These are phyloP conservation scores for Drosophila leonis DNA, from an alignment of 2,888 invertebrate species.

Conservation along the genomic window DNA sequence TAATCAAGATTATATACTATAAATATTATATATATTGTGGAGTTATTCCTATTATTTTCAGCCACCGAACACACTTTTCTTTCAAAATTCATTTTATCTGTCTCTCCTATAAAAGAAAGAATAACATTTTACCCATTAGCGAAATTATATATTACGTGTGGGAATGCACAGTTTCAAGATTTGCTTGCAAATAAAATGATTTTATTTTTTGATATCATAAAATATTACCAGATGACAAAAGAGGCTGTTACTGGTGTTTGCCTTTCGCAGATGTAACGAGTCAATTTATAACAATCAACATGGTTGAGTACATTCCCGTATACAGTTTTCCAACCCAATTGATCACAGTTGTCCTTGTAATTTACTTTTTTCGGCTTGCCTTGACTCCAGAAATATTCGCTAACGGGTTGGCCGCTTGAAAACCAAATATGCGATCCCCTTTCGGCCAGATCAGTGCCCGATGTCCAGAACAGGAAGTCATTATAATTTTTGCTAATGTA, in stretches of 20 bases:
- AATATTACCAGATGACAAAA: background rate
- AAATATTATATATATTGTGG: too few relatives aligned
- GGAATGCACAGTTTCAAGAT: too few relatives aligned
- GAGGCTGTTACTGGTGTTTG: background rate
- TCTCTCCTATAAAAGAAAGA: too few relatives aligned
- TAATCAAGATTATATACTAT: too few relatives aligned
- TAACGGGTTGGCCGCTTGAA: constrained; percentile 2
- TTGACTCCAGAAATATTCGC: background rate
- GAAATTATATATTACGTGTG: too few relatives aligned
- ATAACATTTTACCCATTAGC: too few relatives aligned
- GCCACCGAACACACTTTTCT: too few relatives aligned
- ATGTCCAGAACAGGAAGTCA: constrained; percentile 18
- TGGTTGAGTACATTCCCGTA: background rate
- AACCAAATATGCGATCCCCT: constrained; percentile 15
- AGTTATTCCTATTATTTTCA: too few relatives aligned
- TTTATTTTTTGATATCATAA: background rate
- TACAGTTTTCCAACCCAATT: background rate
- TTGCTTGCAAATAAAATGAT: too few relatives aligned
- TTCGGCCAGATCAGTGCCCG: constrained; percentile 13
- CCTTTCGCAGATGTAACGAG: background rate
- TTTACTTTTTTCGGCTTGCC: constrained; percentile 13
- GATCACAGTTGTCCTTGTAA: constrained; percentile 1
- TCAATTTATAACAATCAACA: background rate
- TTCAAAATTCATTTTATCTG: too few relatives aligned
- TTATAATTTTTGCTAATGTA: background rate